Conservation (phyloP, 2,113 vertebrate species). For the Cardinalis cardinalis region DNA sequence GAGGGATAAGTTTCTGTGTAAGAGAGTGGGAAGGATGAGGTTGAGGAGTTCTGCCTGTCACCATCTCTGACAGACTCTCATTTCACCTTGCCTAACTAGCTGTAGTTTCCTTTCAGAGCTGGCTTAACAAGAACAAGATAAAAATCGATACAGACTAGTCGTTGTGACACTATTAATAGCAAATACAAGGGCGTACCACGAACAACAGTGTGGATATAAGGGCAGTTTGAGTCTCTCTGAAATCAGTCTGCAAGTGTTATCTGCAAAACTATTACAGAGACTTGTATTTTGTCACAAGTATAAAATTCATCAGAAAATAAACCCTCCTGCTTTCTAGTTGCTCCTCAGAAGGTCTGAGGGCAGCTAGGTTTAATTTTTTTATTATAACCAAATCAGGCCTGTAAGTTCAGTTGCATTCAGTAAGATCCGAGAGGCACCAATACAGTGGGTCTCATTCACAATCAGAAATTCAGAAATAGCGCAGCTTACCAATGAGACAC, state of each 20-base stretch:
- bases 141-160: neutral
- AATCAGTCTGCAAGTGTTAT: neutral
- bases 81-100: neutral
- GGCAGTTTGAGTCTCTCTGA: neutral
- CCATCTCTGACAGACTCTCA: fast-evolving
- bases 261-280: neutral
- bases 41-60: neutral
- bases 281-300: neutral
- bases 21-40: neutral
- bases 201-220: neutral
- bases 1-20: neutral
- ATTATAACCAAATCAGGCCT: neutral
- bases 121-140: neutral
- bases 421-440: neutral
- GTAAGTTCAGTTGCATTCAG: neutral
- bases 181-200: neutral
- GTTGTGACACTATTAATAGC: neutral
- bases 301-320: neutral
- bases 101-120: neutral
- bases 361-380: neutral
- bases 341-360: neutral
- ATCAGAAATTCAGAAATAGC: neutral
- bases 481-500: neutral
- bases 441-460: neutral
- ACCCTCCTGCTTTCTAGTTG: neutral